Evolutionary conservation across 2,113 vertebrate species (phyloP), one percentile per base, ranked within the genome.

Genomic region (Tauraco erythrolophus): DNA sequence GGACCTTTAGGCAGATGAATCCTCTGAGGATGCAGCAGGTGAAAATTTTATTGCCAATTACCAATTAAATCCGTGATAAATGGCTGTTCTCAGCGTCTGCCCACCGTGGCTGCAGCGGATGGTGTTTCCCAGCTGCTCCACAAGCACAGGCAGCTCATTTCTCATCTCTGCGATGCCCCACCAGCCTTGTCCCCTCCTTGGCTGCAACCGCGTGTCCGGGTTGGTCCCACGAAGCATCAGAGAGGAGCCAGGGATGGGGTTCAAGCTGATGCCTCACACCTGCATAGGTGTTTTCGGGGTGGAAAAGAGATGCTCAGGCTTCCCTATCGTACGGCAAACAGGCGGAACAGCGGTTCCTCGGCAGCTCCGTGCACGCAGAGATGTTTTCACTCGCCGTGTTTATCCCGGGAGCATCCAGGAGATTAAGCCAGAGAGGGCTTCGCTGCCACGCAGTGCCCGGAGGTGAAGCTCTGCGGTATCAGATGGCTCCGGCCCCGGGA

Each of bases 281-380:
- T 3, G 6, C 14, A 0, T 0, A 0, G 27, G 33, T 2, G 54
- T 3, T 83, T 7, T 22, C 24, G 74, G 19, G 61, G 9, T n/a
- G 61, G 41, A 8, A 25, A 30, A n/a, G 37, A 27, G 62, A 12
- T 1, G 0, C 16, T 70, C 4, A 1, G 19, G 7, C 25, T 39
- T 14, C 21, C 19, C 84, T 2, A 1, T 5, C 1, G 0, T 0
- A 7, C 4, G 12, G 3, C 46, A 0, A 5, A 0, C 19, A 11
- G 48, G n/a, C 1, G 0, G n/a, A 17, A 6, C 30, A 2, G 21
- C 4, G 0, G 33, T 10, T 77, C n/a, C 51, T 39, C 0, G 45
- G 43, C 90, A 37, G 65, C 69, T 58, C 51, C 15, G 0, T 0
- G 8, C 25, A 0, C 15, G 0, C 3, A 0, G 69, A 35, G 50